Conservation (phyloP, 2,888 invertebrate species). For the Sussaba pulchella region DNA sequence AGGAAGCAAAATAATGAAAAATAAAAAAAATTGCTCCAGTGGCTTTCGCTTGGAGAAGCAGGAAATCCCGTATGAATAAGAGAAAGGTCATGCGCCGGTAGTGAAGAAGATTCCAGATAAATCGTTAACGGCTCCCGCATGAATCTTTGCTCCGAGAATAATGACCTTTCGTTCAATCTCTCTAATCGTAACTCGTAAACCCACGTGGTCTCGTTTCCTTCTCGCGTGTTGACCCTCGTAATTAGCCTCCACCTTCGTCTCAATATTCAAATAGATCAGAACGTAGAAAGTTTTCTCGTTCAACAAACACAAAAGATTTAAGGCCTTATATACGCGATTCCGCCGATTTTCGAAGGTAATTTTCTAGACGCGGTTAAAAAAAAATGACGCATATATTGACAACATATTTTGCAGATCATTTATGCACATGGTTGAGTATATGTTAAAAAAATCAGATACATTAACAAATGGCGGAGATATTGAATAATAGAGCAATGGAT, state of each 20-base stretch:
- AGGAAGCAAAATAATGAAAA: no score
- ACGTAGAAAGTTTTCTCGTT: slow-evolving; percentile 36
- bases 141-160: slow-evolving; percentile 49
- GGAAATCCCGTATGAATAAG: slow-evolving; percentile 41
- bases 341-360: no score
- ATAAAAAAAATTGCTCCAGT: background rate
- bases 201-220: background rate
- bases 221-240: background rate
- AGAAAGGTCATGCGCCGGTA: slow-evolving; percentile 54
- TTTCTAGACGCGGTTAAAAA: no score
- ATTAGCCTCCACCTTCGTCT: slow-evolving; percentile 1
- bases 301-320: no score
- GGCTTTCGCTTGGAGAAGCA: background rate
- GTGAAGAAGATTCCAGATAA: slow-evolving; percentile 32
- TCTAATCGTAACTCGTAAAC: slow-evolving; percentile 31
- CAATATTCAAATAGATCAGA: slow-evolving; percentile 44
- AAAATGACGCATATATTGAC: no score
- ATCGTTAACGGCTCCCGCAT: slow-evolving; percentile 50
- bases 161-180: slow-evolving; percentile 41
- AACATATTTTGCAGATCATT: no score
- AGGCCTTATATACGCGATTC: no score
- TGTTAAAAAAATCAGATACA: no score
- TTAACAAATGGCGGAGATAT: no score
- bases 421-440: no score
- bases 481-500: no score